Evolutionary conservation across 1,140 invertebrate genomes (phyloP), one percentile per base, ranked within the genome.

Genomic region (Atopsyche davidsoni): DNA sequence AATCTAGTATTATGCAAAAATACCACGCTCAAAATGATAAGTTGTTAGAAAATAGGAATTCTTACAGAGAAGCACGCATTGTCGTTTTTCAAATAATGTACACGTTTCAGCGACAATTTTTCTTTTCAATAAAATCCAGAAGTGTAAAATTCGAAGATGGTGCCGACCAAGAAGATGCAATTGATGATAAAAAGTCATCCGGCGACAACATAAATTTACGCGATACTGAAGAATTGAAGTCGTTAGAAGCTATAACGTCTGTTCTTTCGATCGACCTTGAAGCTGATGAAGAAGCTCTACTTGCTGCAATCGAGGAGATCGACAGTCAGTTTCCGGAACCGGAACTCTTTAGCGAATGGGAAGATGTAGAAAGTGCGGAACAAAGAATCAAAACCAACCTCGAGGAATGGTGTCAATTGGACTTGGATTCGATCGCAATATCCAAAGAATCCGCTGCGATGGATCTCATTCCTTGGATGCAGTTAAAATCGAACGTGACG

Each of bases 381-480:
- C 64, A 74, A 42, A 66, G 66, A 53, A 69, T 77, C 24, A 62
- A 65, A 39, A 32, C 40, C 7, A 63, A 70, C 53, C 60, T 79
- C 23, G 68, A 73, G 45, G 58, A 63, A 40, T 63, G 61, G 24
- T 75, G 68, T 62, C 65, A 69, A 53, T 55, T 53, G 10, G 69
- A 74, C 13, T 59, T 64, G 3, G 61, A 68, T 54, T 68, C 66
- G 54, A 59, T 79, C 31, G 59, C 65, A 59, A 46, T 36, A 14
- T 39, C 66, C n/a, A 72, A 63, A 59, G 63, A 65, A 42, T 24
- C 55, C 25, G 68, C 63, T 48, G 28, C 59, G 17, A 59, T 67
- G 23, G 64, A 75, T 56, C 64, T 64, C 39, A 75, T 80, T 49
- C 68, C 71, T 42, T 67, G 66, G 21, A 22, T 67, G 2, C 54